A percentile compares a stretch with the other conserved stretches of the same genome.
These are phyloP conservation scores for Eospalax fontanierii DNA, from an alignment of 2,797 vertebrate species.

Conservation along the genomic window DNA sequence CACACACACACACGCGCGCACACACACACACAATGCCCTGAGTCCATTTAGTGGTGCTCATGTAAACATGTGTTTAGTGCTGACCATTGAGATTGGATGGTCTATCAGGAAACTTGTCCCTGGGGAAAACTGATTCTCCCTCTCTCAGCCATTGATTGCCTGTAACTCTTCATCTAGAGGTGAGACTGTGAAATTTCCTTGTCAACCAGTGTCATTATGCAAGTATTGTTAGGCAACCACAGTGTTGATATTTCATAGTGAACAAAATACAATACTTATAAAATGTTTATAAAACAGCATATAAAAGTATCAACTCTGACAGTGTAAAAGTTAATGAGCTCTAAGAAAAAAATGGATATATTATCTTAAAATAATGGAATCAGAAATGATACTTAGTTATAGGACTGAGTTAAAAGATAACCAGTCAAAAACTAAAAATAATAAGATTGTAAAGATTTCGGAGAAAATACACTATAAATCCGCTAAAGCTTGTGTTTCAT, in stretches of 20 bases:
- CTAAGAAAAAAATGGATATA: conserved; percentile 21
- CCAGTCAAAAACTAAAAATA: conserved; percentile 2
- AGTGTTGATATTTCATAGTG: not conserved
- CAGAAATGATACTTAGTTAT: conserved; percentile 44
- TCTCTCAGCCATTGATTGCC: too few species aligned
- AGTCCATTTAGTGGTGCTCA: too few species aligned
- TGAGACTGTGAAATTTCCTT: too few species aligned
- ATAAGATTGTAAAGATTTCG: conserved; percentile 7
- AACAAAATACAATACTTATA: not conserved
- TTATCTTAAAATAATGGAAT: conserved; percentile 39
- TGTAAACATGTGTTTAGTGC: too few species aligned
- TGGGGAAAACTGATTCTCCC: too few species aligned
- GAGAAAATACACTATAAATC: not conserved
- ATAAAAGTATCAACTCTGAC: not conserved
- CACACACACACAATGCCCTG: too few species aligned
- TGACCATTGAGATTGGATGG: too few species aligned
- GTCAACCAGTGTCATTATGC: too few species aligned
- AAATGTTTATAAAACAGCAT: not conserved
- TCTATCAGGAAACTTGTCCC: too few species aligned
- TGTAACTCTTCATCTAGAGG: too few species aligned
- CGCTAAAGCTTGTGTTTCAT: not conserved
- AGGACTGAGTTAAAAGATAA: not conserved
- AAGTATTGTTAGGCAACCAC: too few species aligned
- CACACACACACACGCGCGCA: too few species aligned
- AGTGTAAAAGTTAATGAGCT: not conserved